Base-by-base conservation (phyloP, 2,888 invertebrate genomes). In the Lithophane ornitopus region DNA sequence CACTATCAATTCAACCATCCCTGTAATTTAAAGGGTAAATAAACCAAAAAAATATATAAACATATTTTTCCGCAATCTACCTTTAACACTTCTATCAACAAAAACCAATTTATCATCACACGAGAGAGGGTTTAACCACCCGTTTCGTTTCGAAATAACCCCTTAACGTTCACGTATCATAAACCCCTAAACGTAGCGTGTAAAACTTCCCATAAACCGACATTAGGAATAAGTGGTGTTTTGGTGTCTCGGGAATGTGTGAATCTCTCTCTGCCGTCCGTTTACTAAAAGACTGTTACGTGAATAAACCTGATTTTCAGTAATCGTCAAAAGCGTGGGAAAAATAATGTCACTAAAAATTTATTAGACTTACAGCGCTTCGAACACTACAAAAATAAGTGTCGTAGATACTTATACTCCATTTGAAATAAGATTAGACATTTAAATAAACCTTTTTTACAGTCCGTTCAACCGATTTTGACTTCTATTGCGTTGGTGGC, bases 81-180 rank as follows among this genome's bases (percentile, higher is more conserved):
- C 74, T 67, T 41, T 46, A 81, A 82, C 72, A 81, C 74, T 84
- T 87, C 72, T 88, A 87, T 88, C 85, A 87, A 84, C 82, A 72
- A 76, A 82, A 84, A 84, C 78, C 77, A 78, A 88, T 88, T 87
- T 88, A 88, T 88, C 87, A 87, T 82, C 78, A 68, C 81, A 72
- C 67, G 79, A 78, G 62, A 76, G 65, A 70, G 78, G 86, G 75
- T 76, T 73, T 70, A 81, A 78, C 78, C 78, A 80, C 70, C 63
- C 81, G 77, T 85, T 81, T 65, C 73, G 78, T 74, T 79, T 72
- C 72, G 59, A 74, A 78, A 80, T 82, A 84, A 85, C 85, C 87
- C 87, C 71, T 76, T 81, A 78, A 59, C 58, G 79, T 90, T 90
- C 88, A 91, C 92, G 92, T 87, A 73, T 88, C 89, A 91, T 92